A percentile compares a stretch with the other conserved stretches of the same genome.
phyloP scores from a whole-genome alignment of 2,113 vertebrate species.

The Hippopotamus amphibius region DNA sequence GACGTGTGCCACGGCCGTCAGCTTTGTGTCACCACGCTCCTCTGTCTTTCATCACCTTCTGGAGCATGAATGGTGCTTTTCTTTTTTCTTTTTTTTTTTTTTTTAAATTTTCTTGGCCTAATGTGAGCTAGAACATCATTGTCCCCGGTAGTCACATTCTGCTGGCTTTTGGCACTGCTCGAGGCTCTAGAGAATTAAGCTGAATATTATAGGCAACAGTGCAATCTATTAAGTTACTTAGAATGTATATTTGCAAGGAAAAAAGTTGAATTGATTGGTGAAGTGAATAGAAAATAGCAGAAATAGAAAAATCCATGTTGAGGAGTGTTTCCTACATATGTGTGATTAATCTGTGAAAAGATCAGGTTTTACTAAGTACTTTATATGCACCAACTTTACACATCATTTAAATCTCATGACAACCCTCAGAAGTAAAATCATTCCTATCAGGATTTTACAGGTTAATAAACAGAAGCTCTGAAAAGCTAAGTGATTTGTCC shows the following conservation, averaged over 20 bases:
- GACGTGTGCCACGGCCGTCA: conserved; percentile 89
- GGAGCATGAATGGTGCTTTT: conserved; percentile 88
- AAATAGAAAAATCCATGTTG: conserved; percentile 1
- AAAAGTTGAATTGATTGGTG: neutral
- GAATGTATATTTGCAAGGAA: neutral
- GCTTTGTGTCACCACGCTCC: conserved; percentile 90
- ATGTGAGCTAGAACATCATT: conserved; percentile 71
- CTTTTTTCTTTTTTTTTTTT: conserved; percentile 39
- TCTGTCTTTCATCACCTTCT: conserved; percentile 91
- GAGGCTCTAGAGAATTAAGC: neutral
- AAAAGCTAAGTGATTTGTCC: neutral
- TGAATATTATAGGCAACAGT: neutral
- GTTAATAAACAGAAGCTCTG: neutral
- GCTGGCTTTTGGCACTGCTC: conserved; percentile 13
- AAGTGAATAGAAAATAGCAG: conserved; percentile 2
- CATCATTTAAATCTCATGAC: conserved; percentile 6
- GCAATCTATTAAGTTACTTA: neutral
- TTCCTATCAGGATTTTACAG: conserved; percentile 16
- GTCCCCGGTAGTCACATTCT: conserved; percentile 27
- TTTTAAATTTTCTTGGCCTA: conserved; percentile 81
- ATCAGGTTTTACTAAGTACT: neutral
- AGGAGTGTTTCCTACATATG: neutral
- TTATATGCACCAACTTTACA: neutral
- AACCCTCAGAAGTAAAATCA: neutral
- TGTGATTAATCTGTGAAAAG: conserved; percentile 18